These are phyloP conservation scores for Netelia virgata DNA, from an alignment of 2,888 invertebrate species.

Conservation along the genomic window DNA sequence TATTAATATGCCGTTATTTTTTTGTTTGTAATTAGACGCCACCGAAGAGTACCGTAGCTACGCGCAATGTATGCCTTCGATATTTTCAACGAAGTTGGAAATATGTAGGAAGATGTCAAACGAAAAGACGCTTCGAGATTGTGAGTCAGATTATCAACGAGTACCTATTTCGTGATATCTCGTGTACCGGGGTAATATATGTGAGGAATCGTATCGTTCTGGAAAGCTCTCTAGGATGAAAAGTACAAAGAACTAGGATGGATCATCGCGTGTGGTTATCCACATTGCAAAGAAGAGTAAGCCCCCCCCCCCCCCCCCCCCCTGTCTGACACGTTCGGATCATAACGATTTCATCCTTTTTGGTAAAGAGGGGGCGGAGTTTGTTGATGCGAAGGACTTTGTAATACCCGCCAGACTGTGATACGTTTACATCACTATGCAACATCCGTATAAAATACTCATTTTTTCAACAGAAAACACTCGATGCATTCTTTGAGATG, in stretches of 20 bases:
- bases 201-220: slow-evolving; percentile 45
- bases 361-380: slow-evolving; percentile 36
- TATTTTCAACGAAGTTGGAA: too few species aligned
- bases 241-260: slow-evolving; percentile 23
- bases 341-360: slow-evolving; percentile 34
- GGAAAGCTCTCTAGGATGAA: slow-evolving; percentile 16
- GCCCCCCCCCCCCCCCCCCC: slow-evolving; percentile 33
- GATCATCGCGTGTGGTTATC: slow-evolving; percentile 48
- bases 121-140: slow-evolving; percentile 22
- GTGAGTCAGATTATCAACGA: slow-evolving; percentile 16
- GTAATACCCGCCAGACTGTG: slow-evolving; percentile 33
- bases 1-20: not conserved
- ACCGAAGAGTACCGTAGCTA: not conserved
- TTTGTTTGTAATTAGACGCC: not conserved
- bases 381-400: slow-evolving; percentile 34
- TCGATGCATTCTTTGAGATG: slow-evolving; percentile 27
- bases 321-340: not conserved
- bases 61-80: not conserved
- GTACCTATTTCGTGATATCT: not conserved
- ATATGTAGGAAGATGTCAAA: too few species aligned
- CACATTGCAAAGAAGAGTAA: slow-evolving; percentile 2
- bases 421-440: not conserved
- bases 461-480: slow-evolving; percentile 28
- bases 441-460: not conserved
- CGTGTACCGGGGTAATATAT: slow-evolving; percentile 22